Evolutionary conservation across 2,888 invertebrate species (phyloP).

Genomic region (Cybosia mesomella): DNA sequence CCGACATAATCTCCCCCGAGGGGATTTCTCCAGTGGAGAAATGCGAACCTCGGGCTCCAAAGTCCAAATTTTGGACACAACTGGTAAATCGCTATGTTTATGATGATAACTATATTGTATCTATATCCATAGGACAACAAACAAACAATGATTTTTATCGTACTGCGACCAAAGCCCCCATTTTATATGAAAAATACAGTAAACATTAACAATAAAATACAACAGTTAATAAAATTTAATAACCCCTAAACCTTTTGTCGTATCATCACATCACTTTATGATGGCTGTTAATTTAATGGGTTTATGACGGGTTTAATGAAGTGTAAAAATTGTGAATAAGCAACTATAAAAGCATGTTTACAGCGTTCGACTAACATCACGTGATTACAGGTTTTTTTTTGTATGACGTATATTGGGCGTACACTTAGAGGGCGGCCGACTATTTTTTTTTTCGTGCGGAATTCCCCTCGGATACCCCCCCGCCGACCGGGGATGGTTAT

Average conservation of each 20-base stretch:
- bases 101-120: too few relatives aligned
- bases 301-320: slow-evolving; percentile 38
- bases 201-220: slow-evolving; percentile 30
- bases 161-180: not conserved
- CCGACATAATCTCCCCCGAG: too few relatives aligned
- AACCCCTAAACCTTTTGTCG: slow-evolving; percentile 37
- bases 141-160: not conserved
- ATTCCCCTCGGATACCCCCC: too few relatives aligned
- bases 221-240: slow-evolving; percentile 45
- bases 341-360: slow-evolving; percentile 26
- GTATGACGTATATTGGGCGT: not conserved
- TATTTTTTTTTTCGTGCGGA: too few relatives aligned
- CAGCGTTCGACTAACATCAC: not conserved
- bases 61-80: too few relatives aligned
- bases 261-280: slow-evolving; percentile 41
- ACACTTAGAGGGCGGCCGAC: too few relatives aligned
- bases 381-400: not conserved
- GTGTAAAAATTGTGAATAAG: slow-evolving; percentile 45
- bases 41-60: too few relatives aligned
- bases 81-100: too few relatives aligned
- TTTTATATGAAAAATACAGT: slow-evolving; percentile 25
- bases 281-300: slow-evolving; percentile 37
- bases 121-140: not conserved
- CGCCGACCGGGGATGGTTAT: too few relatives aligned
- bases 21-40: too few relatives aligned